Percentiles rank a stretch among this genome's conserved stretches.
Evolutionary conservation across 2,797 vertebrate species (phyloP).

Genomic region (Danio kyathit): DNA sequence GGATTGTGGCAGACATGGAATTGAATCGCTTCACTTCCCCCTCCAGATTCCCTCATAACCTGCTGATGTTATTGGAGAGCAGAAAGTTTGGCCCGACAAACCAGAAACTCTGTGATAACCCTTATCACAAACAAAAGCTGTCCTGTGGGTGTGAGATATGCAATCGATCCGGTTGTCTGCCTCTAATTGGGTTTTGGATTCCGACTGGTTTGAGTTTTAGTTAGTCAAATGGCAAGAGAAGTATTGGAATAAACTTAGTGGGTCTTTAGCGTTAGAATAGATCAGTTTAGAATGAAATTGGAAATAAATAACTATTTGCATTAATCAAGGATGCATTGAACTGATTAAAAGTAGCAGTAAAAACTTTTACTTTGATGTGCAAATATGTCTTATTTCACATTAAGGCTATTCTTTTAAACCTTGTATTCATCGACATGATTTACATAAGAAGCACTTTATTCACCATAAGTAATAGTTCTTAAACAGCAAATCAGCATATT

Average conservation of each 20-base stretch:
- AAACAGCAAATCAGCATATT: neutral
- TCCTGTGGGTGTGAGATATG: slow-evolving; percentile 59
- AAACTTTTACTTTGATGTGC: no score
- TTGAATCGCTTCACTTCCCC: slow-evolving; percentile 67
- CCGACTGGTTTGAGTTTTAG: slow-evolving; percentile 4
- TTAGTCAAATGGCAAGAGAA: slow-evolving; percentile 1
- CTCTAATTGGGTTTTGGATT: slow-evolving; percentile 64
- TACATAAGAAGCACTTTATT: neutral
- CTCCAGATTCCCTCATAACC: slow-evolving; percentile 73
- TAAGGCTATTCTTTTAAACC: no score
- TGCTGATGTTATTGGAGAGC: slow-evolving; percentile 68
- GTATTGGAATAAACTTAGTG: neutral
- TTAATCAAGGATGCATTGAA: no score
- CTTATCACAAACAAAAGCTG: slow-evolving; percentile 66
- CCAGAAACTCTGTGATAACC: slow-evolving; percentile 57
- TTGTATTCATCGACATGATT: no score
- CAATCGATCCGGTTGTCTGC: slow-evolving; percentile 59
- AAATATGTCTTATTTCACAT: no score
- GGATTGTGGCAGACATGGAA: slow-evolving; percentile 71
- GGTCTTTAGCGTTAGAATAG: neutral
- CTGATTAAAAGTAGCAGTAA: no score
- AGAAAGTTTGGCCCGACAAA: slow-evolving; percentile 61
- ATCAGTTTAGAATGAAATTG: no score
- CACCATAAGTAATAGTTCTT: neutral
- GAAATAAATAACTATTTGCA: no score